Evolutionary conservation across 2,888 invertebrate genomes (phyloP), one percentile per base, ranked within the genome.

Genomic region (Liodrosophila aerea): DNA sequence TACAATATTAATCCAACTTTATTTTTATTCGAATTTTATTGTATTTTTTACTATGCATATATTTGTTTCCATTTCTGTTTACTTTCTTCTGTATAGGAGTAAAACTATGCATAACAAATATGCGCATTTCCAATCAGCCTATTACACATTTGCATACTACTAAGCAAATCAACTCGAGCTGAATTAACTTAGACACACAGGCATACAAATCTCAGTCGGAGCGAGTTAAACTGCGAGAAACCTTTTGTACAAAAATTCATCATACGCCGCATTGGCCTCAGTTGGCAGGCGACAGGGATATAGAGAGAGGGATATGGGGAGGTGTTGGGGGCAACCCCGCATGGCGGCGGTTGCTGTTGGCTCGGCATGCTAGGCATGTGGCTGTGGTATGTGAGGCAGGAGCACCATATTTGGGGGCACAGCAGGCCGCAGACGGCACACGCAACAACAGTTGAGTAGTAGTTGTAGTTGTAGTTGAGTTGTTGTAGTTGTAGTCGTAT

Each of bases 251-350:
- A 64, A 61, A 76, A 77, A 76, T 83, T 76, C 73, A 76, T 78
- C 84, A 80, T 80, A 76, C 73, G 78, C 83, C 83, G 83, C 83
- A 80, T 71, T 83, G 76, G 76, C 64, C 83, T 51, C 70, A 49
- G 74, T 58, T 51, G 51, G 45, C 62, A 44, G 49, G 51, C 52
- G 27, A 47, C 34, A 7, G 11, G 11, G n/a, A 11, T 15, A 22
- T 11, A 11, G 40, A 11, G 8, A 1, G 22, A 22, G 9, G 36
- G 2, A 15, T 7, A 9, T 7, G 9, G 13, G 13, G 7, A 16
- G 1, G 15, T 7, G 11, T n/a, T 11, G 11, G 9, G 37, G 37
- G 50, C 44, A 53, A 40, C 43, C 31, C 53, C 59, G 47, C 22
- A 11, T 37, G 56, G 53, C 45, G 18, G 36, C 22, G 22, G 12